These are phyloP conservation scores for Morpho achilles DNA, from an alignment of 2,888 invertebrate genomes.

Conservation along the genomic window DNA sequence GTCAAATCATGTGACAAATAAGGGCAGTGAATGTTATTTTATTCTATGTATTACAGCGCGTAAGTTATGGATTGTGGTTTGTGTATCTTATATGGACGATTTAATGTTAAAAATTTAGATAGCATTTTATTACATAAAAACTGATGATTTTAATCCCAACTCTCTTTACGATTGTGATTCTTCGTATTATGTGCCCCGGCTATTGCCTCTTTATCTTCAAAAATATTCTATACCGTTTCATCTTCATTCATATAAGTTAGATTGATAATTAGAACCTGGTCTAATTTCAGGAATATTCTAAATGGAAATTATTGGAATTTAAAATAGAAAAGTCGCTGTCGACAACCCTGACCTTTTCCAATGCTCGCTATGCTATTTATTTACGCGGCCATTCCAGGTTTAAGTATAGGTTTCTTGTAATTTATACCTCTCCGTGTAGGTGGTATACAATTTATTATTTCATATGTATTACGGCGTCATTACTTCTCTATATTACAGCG, in stretches of 20 bases:
- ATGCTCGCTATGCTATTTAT: slow-evolving; percentile 47
- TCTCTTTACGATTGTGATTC: too few species aligned
- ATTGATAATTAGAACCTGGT: too few species aligned
- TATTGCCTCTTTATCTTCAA: too few species aligned
- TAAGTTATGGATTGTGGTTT: slow-evolving; percentile 2
- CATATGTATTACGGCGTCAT: not conserved
- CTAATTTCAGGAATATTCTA: too few species aligned
- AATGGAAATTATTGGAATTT: not conserved
- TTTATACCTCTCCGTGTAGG: slow-evolving; percentile 42
- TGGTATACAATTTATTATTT: slow-evolving; percentile 22
- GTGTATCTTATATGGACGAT: slow-evolving; percentile 6
- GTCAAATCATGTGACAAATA: too few species aligned
- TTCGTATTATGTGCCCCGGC: too few species aligned
- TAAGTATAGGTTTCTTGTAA: slow-evolving; percentile 54
- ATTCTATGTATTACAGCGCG: not conserved
- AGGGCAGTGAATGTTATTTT: too few species aligned
- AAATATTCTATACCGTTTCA: too few species aligned
- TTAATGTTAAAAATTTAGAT: slow-evolving; percentile 1
- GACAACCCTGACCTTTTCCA: slow-evolving; percentile 40
- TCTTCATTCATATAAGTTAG: too few species aligned
- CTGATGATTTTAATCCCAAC: not conserved
- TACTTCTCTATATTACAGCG: not conserved
- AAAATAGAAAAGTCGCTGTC: not conserved
- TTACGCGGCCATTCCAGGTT: slow-evolving; percentile 47
- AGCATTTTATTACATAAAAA: not conserved